These are phyloP conservation scores for Orchesella flavescens DNA, from an alignment of 2,888 invertebrate genomes.

Conservation along the genomic window DNA sequence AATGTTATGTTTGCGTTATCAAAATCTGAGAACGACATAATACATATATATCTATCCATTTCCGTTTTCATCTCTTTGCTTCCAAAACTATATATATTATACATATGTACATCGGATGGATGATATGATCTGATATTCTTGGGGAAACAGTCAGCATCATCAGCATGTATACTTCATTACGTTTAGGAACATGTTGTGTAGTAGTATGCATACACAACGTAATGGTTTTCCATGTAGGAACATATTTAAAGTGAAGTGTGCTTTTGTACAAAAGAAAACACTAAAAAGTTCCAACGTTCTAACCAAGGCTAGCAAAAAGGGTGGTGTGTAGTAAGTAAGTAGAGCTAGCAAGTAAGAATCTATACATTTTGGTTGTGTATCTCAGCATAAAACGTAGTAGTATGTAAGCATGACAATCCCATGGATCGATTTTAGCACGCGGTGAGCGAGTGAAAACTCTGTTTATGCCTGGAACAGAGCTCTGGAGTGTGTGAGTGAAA, in stretches of 20 bases:
- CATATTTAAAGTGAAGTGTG: neutral
- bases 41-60: no score
- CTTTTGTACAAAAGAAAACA: neutral
- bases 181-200: neutral
- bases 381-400: neutral
- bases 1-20: no score
- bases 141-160: no score
- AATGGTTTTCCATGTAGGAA: neutral
- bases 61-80: no score
- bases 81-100: no score
- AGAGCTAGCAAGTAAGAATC: neutral
- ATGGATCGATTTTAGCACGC: slow-evolving; percentile 70
- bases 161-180: no score
- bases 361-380: neutral
- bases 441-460: slow-evolving; percentile 70
- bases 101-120: no score
- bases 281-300: neutral
- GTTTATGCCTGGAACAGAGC: slow-evolving; percentile 32
- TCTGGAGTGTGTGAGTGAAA: neutral
- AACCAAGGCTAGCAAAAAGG: neutral
- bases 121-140: no score
- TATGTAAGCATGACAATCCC: slow-evolving; percentile 54
- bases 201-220: neutral
- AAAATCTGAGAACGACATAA: no score
- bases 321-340: no score